Conservation (phyloP, 2,113 vertebrate genomes). For the Cryptotis parvus region DNA sequence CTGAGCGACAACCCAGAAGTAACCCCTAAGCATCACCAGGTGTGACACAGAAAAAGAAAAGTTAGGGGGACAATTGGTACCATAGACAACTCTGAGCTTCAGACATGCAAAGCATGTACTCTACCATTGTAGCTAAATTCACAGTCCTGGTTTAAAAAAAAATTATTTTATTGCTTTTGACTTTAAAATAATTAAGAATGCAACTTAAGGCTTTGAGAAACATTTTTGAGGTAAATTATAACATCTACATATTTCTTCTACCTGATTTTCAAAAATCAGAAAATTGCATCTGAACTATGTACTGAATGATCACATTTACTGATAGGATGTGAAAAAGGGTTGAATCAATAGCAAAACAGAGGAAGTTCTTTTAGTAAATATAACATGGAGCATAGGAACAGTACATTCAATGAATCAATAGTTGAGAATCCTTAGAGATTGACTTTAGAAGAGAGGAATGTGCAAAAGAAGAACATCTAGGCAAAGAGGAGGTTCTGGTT, state of each 20-base stretch:
- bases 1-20: too few species aligned
- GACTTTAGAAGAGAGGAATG: neutral
- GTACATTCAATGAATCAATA: neutral
- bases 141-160: too few species aligned
- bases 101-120: too few species aligned
- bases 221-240: neutral
- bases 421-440: neutral
- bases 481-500: neutral
- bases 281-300: neutral
- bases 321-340: neutral
- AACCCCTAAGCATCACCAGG: too few species aligned
- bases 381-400: neutral
- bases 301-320: neutral
- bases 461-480: neutral
- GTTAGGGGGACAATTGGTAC: too few species aligned
- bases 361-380: neutral
- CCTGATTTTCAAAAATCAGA: neutral
- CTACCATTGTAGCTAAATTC: neutral
- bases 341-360: neutral
- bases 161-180: neutral
- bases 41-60: too few species aligned
- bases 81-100: neutral
- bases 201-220: neutral
- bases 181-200: slow-evolving; percentile 29
- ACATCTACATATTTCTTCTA: neutral